A percentile compares a stretch with the other conserved stretches of the same genome.
These are phyloP conservation scores for Anthophora plumipes DNA, from an alignment of 2,888 invertebrate species.

Conservation along the genomic window DNA sequence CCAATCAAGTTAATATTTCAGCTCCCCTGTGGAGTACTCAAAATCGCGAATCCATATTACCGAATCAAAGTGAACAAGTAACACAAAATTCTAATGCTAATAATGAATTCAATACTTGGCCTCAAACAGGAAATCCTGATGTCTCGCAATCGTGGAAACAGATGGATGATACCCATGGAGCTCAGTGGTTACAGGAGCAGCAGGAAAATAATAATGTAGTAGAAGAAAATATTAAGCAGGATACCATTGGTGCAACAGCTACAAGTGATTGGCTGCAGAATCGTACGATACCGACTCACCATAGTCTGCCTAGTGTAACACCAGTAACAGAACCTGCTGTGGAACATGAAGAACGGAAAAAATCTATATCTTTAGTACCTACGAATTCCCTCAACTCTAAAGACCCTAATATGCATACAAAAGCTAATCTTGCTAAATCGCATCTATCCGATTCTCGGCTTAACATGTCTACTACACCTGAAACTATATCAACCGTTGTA, in stretches of 20 bases:
- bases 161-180: constrained; percentile 50
- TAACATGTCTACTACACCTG: constrained; percentile 34
- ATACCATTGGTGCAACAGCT: constrained; percentile 33
- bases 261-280: constrained; percentile 57
- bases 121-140: constrained; percentile 59
- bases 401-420: constrained; percentile 59
- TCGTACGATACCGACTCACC: constrained; percentile 41
- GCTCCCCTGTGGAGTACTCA: constrained; percentile 73
- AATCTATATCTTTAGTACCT: constrained; percentile 66
- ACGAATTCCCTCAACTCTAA: constrained; percentile 70
- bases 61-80: constrained; percentile 62
- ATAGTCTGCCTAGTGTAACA: constrained; percentile 69
- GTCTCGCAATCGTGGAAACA: constrained; percentile 67
- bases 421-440: constrained; percentile 36
- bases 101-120: constrained; percentile 60
- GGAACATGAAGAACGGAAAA: constrained; percentile 74
- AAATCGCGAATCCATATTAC: constrained; percentile 67
- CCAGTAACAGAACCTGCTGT: constrained; percentile 71
- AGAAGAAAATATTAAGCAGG: constrained; percentile 51
- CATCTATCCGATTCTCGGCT: constrained; percentile 45
- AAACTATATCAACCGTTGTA: constrained; percentile 51
- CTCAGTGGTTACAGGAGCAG: constrained; percentile 66
- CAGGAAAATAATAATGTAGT: constrained; percentile 48
- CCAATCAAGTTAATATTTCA: constrained; percentile 36
- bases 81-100: constrained; percentile 46